A percentile compares a stretch with the other conserved stretches of the same genome.
Conservation (phyloP, 2,797 vertebrate genomes). For the Phoeniculus purpureus region DNA sequence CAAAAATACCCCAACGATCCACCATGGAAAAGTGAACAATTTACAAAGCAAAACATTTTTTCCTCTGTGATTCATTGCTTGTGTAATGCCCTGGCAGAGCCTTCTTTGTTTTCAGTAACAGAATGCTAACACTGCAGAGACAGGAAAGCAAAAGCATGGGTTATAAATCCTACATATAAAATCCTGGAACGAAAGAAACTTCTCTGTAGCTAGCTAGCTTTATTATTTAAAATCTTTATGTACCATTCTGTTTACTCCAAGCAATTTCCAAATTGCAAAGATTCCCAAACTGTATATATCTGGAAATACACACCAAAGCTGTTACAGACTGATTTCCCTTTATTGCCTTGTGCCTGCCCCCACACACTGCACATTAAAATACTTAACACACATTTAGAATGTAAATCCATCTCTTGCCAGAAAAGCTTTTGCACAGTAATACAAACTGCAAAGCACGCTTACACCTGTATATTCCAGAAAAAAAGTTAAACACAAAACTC, state of each 20-base stretch:
- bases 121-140: conserved; percentile 72
- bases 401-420: conserved; percentile 57
- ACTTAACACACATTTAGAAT: conserved; percentile 63
- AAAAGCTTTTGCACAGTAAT: conserved; percentile 25
- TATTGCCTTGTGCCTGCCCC: conserved; percentile 62
- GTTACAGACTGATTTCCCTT: conserved; percentile 54
- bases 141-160: conserved; percentile 63
- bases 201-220: conserved; percentile 54
- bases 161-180: conserved; percentile 73
- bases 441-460: background rate
- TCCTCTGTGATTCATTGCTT: conserved; percentile 70
- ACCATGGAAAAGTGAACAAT: conserved; percentile 66
- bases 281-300: conserved; percentile 62
- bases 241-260: conserved; percentile 48
- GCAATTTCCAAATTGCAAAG: conserved; percentile 60
- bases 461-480: conserved; percentile 46
- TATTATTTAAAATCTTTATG: conserved; percentile 66
- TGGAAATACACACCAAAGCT: conserved; percentile 31
- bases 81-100: conserved; percentile 70
- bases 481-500: conserved; percentile 70
- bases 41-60: conserved; percentile 73
- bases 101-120: conserved; percentile 71
- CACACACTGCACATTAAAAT: conserved; percentile 64
- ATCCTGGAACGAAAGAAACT: conserved; percentile 50
- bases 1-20: background rate